A percentile compares a stretch with the other conserved stretches of the same genome.
Conservation (phyloP, 1,140 invertebrate species). For the Magallana angulata region DNA sequence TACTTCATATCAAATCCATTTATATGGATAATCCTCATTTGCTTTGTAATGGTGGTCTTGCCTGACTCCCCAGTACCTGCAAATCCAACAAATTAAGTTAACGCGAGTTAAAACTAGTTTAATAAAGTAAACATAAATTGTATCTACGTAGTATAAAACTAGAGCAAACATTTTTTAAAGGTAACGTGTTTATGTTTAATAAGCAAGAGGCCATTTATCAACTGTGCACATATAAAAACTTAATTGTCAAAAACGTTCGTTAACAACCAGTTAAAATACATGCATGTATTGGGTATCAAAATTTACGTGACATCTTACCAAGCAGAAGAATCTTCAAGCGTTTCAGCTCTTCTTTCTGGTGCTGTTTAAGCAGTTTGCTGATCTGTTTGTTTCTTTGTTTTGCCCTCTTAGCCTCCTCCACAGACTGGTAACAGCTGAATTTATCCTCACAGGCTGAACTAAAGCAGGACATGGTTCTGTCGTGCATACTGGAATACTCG, state of each 20-base stretch:
- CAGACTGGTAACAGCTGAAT: conserved; percentile 33
- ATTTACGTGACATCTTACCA: conserved; percentile 58
- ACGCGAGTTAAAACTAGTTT: too few relatives aligned
- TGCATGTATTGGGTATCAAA: too few relatives aligned
- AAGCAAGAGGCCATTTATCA: too few relatives aligned
- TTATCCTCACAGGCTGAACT: conserved; percentile 7
- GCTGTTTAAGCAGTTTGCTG: conserved; percentile 65
- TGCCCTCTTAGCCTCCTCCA: conserved; percentile 66
- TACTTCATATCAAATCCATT: conserved; percentile 82
- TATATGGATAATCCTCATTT: conserved; percentile 78
- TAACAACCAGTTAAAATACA: too few relatives aligned
- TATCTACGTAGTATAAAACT: too few relatives aligned
- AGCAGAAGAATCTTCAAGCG: conserved; percentile 70
- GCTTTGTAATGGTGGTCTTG: conserved; percentile 80
- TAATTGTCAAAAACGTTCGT: too few relatives aligned
- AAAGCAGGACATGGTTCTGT: conserved; percentile 28
- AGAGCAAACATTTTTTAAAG: too few relatives aligned
- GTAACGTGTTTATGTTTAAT: too few relatives aligned
- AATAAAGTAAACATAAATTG: too few relatives aligned
- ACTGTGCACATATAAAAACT: too few relatives aligned
- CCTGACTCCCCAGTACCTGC: conserved; percentile 80
- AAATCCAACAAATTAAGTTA: conserved; percentile 22
- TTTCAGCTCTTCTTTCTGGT: conserved; percentile 72
- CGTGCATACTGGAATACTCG: not conserved
- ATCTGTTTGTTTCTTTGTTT: conserved; percentile 67